Evolutionary conservation across 1,140 invertebrate genomes (phyloP), one percentile per base, ranked within the genome.

Genomic region (Drosophila willistoni): DNA sequence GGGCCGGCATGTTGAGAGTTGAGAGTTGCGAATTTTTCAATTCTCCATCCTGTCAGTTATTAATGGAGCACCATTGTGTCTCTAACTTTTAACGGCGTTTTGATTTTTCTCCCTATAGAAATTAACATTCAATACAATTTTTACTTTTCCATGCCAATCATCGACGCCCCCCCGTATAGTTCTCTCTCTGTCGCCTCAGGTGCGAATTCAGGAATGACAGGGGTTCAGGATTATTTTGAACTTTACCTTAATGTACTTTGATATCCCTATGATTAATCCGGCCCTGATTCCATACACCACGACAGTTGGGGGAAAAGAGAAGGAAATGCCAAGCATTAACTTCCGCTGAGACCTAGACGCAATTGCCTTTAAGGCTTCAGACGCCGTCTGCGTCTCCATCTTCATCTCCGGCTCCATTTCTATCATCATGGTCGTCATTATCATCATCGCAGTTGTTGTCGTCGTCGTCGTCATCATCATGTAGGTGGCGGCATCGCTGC

Each of bases 111-210:
- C 56, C 56, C 68, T 42, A 74, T 62, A 59, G 65, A 89, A 89
- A 89, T 89, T 89, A 89, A 78, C 84, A 89, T 89, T 89, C 85
- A 89, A 87, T 89, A 74, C 79, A 89, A 89, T 79, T 70, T 79
- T 70, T 73, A 66, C 62, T 77, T 71, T 68, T 66, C 54, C 59
- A 79, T 73, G 81, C 84, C 84, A 89, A 89, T 89, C 80, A 89
- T 89, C 77, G 89, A 89, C 84, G 84, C 84, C 84, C 84, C 65
- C 54, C 41, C 12, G 44, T 51, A 51, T 51, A 22, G 17, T 22
- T 12, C 7, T 36, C 7, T 36, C 34, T 36, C 10, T 29, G 25
- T 25, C 25, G 9, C 19, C 0, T 12, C 44, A 51, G 44, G 44
- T 10, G 44, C 44, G 44, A 5, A 51, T 22, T 22, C 9, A 39